These are phyloP conservation scores for Meghimatium bilineatum DNA, from an alignment of 2,888 invertebrate species.

Conservation along the genomic window DNA sequence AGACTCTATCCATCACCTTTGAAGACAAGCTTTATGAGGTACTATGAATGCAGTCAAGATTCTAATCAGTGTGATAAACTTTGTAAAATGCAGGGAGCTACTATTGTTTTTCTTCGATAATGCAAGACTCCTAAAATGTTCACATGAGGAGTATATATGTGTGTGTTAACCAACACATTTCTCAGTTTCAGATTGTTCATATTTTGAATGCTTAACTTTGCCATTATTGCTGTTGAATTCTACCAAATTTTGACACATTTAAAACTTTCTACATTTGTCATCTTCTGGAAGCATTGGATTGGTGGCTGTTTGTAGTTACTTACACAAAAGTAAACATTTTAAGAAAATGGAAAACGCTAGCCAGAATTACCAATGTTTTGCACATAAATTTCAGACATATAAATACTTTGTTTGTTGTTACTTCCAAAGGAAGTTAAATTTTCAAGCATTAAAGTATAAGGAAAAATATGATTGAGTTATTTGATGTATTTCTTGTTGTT, in stretches of 20 bases:
- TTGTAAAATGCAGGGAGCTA: too few relatives aligned
- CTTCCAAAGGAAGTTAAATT: slow-evolving; percentile 25
- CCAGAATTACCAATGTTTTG: slow-evolving; percentile 29
- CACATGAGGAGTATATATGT: too few relatives aligned
- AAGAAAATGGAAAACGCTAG: neutral
- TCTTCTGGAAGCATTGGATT: neutral
- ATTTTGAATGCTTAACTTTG: neutral
- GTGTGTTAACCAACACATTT: neutral
- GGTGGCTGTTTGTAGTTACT: slow-evolving; percentile 6
- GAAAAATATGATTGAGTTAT: neutral
- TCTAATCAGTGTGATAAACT: too few relatives aligned
- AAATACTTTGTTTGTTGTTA: slow-evolving; percentile 19
- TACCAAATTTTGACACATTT: slow-evolving; percentile 24
- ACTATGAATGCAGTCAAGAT: too few relatives aligned
- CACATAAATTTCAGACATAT: slow-evolving; percentile 29
- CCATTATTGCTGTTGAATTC: neutral
- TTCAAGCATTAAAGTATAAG: slow-evolving; percentile 29
- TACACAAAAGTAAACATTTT: slow-evolving; percentile 9
- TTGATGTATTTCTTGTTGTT: neutral
- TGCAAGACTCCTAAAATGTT: too few relatives aligned
- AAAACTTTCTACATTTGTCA: slow-evolving; percentile 12
- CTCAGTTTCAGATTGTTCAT: neutral
- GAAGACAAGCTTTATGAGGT: too few relatives aligned
- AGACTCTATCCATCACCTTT: too few relatives aligned
- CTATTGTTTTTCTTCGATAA: too few relatives aligned